Percentiles rank a stretch among this genome's conserved stretches.
Evolutionary conservation across 2,888 invertebrate species (phyloP).

Genomic region (Thymelicus acteon): DNA sequence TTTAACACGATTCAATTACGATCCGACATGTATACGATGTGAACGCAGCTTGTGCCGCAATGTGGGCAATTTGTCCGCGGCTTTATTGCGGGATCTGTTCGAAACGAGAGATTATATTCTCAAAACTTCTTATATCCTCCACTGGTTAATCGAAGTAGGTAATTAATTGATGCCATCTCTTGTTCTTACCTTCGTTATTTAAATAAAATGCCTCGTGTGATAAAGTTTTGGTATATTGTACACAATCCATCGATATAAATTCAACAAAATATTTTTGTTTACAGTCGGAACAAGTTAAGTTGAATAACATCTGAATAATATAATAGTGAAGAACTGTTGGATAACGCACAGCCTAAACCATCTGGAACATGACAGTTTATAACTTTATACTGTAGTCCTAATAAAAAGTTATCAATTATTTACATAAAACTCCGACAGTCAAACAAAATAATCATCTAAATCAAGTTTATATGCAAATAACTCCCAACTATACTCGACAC

Average conservation of each 20-base stretch:
- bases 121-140: conserved; percentile 28
- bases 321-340: too few species aligned
- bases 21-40: conserved; percentile 69
- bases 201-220: too few species aligned
- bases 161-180: background rate
- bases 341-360: too few species aligned
- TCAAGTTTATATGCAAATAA: conserved; percentile 23
- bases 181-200: background rate
- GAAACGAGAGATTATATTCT: conserved; percentile 28
- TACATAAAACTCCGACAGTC: too few species aligned
- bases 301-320: too few species aligned
- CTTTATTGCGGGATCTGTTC: conserved; percentile 45
- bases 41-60: conserved; percentile 44
- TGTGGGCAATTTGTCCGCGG: conserved; percentile 46
- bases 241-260: too few species aligned
- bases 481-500: background rate
- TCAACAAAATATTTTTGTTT: too few species aligned
- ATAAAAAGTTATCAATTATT: too few species aligned
- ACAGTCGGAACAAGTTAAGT: too few species aligned
- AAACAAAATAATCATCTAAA: conserved; percentile 6
- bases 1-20: conserved; percentile 75
- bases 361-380: too few species aligned
- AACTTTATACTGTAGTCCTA: too few species aligned
- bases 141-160: conserved; percentile 5
- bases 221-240: too few species aligned